phyloP scores from a whole-genome alignment of 2,888 invertebrate species.

The Dusona sp. region DNA sequence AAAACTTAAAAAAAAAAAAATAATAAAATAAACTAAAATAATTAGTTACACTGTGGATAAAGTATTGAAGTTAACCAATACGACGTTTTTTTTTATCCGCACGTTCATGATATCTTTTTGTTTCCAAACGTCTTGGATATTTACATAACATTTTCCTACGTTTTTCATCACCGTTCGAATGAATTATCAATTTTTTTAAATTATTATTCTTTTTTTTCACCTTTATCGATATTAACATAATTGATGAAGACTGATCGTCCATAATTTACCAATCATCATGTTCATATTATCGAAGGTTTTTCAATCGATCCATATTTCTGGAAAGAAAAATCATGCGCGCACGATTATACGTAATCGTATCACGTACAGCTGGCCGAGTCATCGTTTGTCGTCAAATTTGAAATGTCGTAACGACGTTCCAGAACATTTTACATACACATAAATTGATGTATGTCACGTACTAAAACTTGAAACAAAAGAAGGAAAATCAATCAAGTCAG shows the following conservation, averaged over 20 bases:
- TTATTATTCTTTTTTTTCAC: neutral
- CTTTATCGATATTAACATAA: neutral
- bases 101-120: neutral
- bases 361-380: conserved; percentile 49
- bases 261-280: neutral
- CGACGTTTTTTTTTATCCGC: neutral
- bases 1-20: neutral
- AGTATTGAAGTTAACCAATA: neutral
- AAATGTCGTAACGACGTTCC: conserved; percentile 19
- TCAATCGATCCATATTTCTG: neutral
- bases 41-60: neutral
- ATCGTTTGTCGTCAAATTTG: conserved; percentile 61
- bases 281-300: neutral
- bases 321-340: neutral
- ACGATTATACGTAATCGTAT: conserved; percentile 38
- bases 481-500: neutral
- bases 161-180: neutral
- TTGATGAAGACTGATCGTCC: neutral
- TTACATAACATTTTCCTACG: neutral
- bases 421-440: conserved; percentile 1
- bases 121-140: neutral
- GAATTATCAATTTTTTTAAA: neutral
- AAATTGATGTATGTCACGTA: neutral
- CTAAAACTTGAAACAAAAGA: neutral
- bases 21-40: neutral